Evolutionary conservation across 2,797 vertebrate genomes (phyloP), one percentile per base, ranked within the genome.

Genomic region (Thalassophryne amazonica): DNA sequence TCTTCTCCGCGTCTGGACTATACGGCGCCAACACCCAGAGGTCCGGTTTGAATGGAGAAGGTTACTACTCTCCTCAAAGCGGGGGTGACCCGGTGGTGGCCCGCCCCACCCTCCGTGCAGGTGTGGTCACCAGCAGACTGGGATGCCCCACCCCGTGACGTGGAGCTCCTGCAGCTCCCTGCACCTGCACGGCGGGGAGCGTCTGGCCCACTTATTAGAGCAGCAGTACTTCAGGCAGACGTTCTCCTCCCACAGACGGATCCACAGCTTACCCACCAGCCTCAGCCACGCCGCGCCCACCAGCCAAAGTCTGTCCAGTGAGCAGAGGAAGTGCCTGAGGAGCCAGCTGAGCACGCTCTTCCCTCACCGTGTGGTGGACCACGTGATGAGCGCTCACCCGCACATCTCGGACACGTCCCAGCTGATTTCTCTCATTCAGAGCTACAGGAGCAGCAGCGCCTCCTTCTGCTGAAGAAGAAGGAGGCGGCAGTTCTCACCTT

Each of bases 311-410:
- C 31, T 58, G 0, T 27, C 15, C 22, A 23, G 66, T 4, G 74
- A 78, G 27, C 75, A n/a, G 39, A 84, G 67, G 42, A 64, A 29
- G 1, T 53, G 32, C 5, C 5, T 50, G 2, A 76, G 58, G 22
- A 76, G 61, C 14, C 74, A 76, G 29, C 86, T 92, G 9, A 83
- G 85, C 60, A 73, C 81, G 0, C 30, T 89, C 7, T 93, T 90
- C 50, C 90, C 90, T 1, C 77, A 74, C 1, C 25, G 14, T 0
- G 62, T 40, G 1, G 84, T 91, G 52, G 85, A 91, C 45, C 54
- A 54, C 0, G 29, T 80, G 25, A 83, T 88, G 86, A 59, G 76
- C 0, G 39, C 64, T 16, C 76, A 87, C 34, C 88, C 92, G 0
- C 32, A 76, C 0, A 28, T 80, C 9, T 75, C 86, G 6, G 85